Conservation (phyloP, 2,113 vertebrate genomes). For the Herpailurus yagouaroundi region DNA sequence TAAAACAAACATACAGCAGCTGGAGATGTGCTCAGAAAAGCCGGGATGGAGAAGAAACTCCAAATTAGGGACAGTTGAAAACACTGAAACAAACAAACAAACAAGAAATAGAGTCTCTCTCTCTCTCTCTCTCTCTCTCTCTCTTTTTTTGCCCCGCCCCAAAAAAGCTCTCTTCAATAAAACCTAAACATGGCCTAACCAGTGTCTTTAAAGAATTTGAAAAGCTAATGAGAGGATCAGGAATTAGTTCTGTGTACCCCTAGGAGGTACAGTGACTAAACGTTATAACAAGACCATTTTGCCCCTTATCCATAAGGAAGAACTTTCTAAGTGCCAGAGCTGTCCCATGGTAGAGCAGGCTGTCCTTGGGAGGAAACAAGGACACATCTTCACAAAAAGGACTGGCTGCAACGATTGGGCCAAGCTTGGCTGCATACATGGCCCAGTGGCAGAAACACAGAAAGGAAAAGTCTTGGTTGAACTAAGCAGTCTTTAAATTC, state of each 20-base stretch:
- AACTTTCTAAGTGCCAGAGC: not conserved
- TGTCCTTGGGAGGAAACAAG: not conserved
- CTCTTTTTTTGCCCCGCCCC: too few species aligned
- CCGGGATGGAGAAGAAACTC: not conserved
- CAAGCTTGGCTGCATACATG: not conserved
- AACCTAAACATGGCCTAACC: not conserved
- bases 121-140: not conserved
- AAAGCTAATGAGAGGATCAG: not conserved
- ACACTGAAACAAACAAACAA: too few species aligned
- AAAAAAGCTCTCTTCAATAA: not conserved
- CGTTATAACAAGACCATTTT: not conserved
- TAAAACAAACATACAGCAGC: not conserved
- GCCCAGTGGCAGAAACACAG: not conserved
- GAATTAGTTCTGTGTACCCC: not conserved
- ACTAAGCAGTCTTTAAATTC: not conserved
- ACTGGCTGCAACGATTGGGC: too few species aligned
- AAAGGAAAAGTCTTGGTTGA: not conserved
- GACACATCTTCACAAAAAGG: not conserved
- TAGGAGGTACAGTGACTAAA: not conserved
- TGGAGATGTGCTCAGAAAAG: not conserved
- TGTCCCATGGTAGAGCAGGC: not conserved
- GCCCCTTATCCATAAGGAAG: not conserved
- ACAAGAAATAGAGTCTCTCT: not conserved
- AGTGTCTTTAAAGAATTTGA: not conserved
- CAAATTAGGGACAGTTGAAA: not conserved